Evolutionary conservation across 2,113 vertebrate species (phyloP), one percentile per base, ranked within the genome.

Genomic region (Bolborhynchus lineola): DNA sequence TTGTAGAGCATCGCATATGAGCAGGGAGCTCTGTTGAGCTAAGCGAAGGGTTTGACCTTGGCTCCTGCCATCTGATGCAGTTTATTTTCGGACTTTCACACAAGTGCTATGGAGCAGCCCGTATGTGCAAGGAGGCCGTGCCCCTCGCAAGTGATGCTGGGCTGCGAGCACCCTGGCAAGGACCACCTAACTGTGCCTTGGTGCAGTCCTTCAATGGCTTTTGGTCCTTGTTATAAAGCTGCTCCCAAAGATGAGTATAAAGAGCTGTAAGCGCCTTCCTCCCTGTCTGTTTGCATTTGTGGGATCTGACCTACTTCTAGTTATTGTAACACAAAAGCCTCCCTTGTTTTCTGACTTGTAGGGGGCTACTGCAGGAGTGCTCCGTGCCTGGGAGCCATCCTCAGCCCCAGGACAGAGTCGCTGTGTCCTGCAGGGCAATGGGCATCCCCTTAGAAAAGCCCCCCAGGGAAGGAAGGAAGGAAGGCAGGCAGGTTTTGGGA

Each of bases 261-360:
- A 83, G 88, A 88, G 89, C 65, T 0, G 3, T 46, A 15, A 84
- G 74, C 1, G 3, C 37, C 65, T 94, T 92, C 77, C 23, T 77
- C 37, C 86, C 74, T 94, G 88, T 96, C 95, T 86, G 70, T 82
- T 87, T 87, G 95, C 70, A 82, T 96, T 92, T 96, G 95, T 87
- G 81, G 95, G 83, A 82, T 92, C 77, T 96, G 96, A 97, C 91
- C 95, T 95, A 95, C 67, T 96, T 96, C 79, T 88, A 25, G 39
- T 41, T 76, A 19, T 85, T 89, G 78, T 65, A 50, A 16, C 92
- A 91, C 52, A 92, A 70, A 91, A 82, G 25, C 81, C 46, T 93
- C 52, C 37, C 95, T 65, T 87, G 69, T 47, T 80, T 94, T 39
- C 77, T 26, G 29, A 23, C 69, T 57, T 20, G n/a, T 50, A 59